Evolutionary conservation across 2,888 invertebrate genomes (phyloP), one percentile per base, ranked within the genome.

Genomic region (Aspidiotus rigidus): DNA sequence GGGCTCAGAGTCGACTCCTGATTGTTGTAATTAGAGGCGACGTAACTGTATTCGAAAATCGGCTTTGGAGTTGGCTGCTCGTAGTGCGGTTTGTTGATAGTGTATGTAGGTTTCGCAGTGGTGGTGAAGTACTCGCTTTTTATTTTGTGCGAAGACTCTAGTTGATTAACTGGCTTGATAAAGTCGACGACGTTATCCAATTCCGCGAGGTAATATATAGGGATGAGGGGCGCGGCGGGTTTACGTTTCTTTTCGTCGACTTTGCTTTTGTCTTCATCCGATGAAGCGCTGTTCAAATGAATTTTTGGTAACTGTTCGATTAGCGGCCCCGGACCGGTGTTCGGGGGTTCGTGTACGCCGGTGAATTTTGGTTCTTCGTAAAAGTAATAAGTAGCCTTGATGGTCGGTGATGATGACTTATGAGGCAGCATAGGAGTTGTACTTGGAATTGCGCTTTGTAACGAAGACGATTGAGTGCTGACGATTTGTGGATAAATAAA

Each of bases 341-440:
- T 16, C 28, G 49, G 8, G 7, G 28, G 7, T 10, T 77, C 53
- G 74, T 75, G 49, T 73, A 62, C 70, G 2, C 73, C 64, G 41
- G 70, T 13, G 70, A 71, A 41, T 69, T 72, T 42, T 63, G 78
- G 75, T 75, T 87, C 86, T 72, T 87, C 85, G 74, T 86, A 86
- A 75, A 86, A 87, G 74, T 83, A 87, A 77, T 84, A 86, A 8
- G 86, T 85, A 1, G 85, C 82, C 63, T 74, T 74, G 60, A 72
- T 53, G 49, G 73, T 49, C 7, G 62, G 54, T 13, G 62, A 55
- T 40, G 39, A 59, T 42, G 64, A 82, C 77, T 56, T 80, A 79
- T 74, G 81, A 80, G 72, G 80, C 15, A 41, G 0, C 10, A 61
- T 7, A 7, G 69, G 61, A 55, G 69, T 69, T 10, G 59, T 62